Conservation (phyloP, 2,888 invertebrate species). For the Drosophila flavopinicola region DNA sequence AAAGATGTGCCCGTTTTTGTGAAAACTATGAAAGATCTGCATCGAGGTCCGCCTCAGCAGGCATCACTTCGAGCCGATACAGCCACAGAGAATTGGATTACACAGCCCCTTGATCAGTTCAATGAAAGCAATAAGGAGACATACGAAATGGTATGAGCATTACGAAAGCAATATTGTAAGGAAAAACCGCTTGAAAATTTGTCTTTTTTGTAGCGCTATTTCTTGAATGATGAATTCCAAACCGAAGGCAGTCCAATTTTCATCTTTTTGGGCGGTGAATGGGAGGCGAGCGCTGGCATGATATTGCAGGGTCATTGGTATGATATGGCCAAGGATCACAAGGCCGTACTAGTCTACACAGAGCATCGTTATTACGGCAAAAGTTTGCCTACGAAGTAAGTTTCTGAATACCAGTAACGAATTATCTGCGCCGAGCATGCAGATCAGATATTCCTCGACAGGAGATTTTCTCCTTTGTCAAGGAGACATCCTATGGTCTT, state of each 20-base stretch:
- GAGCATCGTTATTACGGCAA: constrained; percentile 93
- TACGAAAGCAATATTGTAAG: background rate
- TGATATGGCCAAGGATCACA: constrained; percentile 86
- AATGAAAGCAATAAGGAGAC: constrained; percentile 85
- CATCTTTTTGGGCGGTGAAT: constrained; percentile 89
- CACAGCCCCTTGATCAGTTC: constrained; percentile 87
- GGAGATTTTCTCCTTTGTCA: too few relatives aligned
- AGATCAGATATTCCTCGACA: too few relatives aligned
- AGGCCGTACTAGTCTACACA: constrained; percentile 89
- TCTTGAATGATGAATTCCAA: constrained; percentile 85
- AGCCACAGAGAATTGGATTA: constrained; percentile 84
- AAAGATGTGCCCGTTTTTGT: constrained; percentile 62
- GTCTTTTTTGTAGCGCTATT: constrained; percentile 83
- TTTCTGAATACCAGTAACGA: too few relatives aligned
- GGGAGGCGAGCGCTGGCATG: constrained; percentile 87
- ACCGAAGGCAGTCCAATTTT: constrained; percentile 86
- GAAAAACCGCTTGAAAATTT: background rate
- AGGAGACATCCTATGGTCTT: too few relatives aligned
- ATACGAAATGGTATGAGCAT: constrained; percentile 85
- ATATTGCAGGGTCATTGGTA: constrained; percentile 87
- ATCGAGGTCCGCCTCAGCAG: constrained; percentile 84
- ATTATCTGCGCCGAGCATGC: too few relatives aligned
- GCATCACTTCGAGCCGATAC: constrained; percentile 17
- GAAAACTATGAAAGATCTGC: constrained; percentile 55
- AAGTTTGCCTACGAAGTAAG: constrained; percentile 89